Evolutionary conservation across 2,113 vertebrate genomes (phyloP), one percentile per base, ranked within the genome.

Genomic region (Poeciliopsis prolifica): DNA sequence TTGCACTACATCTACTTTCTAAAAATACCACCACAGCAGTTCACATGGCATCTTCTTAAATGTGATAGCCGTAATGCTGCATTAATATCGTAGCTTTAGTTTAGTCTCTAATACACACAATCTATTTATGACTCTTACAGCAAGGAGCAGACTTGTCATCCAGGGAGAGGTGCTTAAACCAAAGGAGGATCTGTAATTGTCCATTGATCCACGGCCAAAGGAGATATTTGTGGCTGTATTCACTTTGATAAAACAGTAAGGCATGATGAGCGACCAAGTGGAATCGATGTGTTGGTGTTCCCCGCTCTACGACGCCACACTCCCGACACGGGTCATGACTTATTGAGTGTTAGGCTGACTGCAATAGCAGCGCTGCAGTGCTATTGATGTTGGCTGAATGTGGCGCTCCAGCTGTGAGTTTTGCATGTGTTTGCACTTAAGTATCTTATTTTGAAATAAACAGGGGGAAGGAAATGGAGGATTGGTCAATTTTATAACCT

Each of bases 191-290:
- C 63, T 67, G 15, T 77, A 79, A 84, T 88, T 83, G 81, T 67
- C 72, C 83, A 92, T 91, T 66, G 89, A 93, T 88, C 84, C 66
- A 3, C 1, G 40, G 70, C 69, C 42, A 35, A 62, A 62, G 60
- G 29, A 77, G 74, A 60, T 75, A 42, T 33, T 1, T 22, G 61
- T 28, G 2, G 65, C 68, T 33, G 78, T 73, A 61, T 71, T 68
- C 61, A 79, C 86, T 87, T 88, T 86, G 78, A 87, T 91, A 85
- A 84, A 94, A 88, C 82, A 77, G 76, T 86, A 86, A 86, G 80
- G 79, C 68, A 78, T 75, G 65, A 79, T 6, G 31, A 78, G 42
- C 17, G 65, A 79, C 67, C 65, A 26, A 66, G 75, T 79, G 70
- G 84, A 87, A 89, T 88, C 77, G 65, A 83, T 86, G 82, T 68